Base-by-base conservation (phyloP, 2,113 vertebrate species). In the Caretta caretta region DNA sequence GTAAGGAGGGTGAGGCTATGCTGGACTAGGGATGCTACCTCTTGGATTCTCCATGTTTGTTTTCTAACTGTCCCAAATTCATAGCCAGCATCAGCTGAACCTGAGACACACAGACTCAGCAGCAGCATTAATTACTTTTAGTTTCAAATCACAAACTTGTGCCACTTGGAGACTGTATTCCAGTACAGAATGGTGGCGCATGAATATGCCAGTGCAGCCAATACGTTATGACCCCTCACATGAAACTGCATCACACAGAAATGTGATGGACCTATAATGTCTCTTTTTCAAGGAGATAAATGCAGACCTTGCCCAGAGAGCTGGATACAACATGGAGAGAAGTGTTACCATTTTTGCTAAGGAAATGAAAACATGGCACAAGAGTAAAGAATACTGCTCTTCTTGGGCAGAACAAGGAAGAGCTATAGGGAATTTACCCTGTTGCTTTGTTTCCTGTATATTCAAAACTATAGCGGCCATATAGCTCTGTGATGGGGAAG, bases 291-390 rank as follows among this genome's bases (percentile, higher is more conserved):
- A 96, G 97, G 56, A 25, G 69, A 35, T 62, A 92, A 90, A 89
- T 96, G 91, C 90, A 95, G 90, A 7, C 93, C 96, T 48, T 97
- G 96, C 78, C 90, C 96, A 76, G 35, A 89, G 80, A 86, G 91
- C 51, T 97, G 97, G 96, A 35, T 97, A 69, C 93, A 76, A 50
- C 93, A 97, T 38, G 92, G 49, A 96, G 90, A 95, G 48, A 94
- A 35, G 48, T 97, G 95, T 79, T 97, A 97, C 72, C 80, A 86
- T 9, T 97, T 97, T 42, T 95, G 94, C 80, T 82, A 76, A 93
- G 53, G 96, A 97, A 29, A 96, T 16, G 6, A 97, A 96, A 94
- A 90, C 0, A 85, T 97, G 94, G 96, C n/a, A 84, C 14, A 35
- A 96, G 29, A 97, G 96, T 27, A 94, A 80, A 94, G 96, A 88